These are phyloP conservation scores for Campodea augens DNA, from an alignment of 1,140 invertebrate species.

Conservation along the genomic window DNA sequence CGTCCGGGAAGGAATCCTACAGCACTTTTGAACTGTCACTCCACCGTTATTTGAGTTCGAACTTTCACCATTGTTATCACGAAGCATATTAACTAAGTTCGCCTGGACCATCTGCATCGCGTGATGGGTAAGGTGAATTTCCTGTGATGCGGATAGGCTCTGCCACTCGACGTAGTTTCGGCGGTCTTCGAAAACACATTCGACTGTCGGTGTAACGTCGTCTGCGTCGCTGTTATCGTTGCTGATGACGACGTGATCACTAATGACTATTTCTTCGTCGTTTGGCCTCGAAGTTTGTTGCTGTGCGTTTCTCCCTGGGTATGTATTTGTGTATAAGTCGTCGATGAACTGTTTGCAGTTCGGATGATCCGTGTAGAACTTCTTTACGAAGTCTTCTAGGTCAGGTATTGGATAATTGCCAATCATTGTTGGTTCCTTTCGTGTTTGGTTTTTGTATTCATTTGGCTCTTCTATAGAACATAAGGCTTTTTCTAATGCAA, in stretches of 20 bases:
- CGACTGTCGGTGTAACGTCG: not conserved
- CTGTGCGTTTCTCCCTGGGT: too few species aligned
- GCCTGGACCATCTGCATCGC: conserved; percentile 8
- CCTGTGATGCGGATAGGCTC: conserved; percentile 1
- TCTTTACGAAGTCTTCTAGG: conserved; percentile 44
- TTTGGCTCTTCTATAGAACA: conserved; percentile 70
- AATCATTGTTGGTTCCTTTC: not conserved
- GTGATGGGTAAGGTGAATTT: conserved; percentile 5
- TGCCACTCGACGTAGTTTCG: conserved; percentile 1
- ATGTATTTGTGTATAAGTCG: conserved; percentile 29
- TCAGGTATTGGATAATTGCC: conserved; percentile 28
- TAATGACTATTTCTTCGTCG: too few species aligned
- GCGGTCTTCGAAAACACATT: too few species aligned
- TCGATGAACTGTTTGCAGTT: conserved; percentile 40
- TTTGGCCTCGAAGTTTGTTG: too few species aligned
- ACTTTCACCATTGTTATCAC: too few species aligned
- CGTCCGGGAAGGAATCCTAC: too few species aligned
- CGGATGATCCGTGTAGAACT: conserved; percentile 46
- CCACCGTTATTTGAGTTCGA: too few species aligned
- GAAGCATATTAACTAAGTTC: conserved; percentile 4
- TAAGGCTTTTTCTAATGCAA: conserved; percentile 63
- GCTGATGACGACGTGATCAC: conserved; percentile 1
- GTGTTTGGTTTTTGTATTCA: conserved; percentile 9
- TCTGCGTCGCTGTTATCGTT: not conserved
- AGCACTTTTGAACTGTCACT: too few species aligned